A percentile compares a stretch with the other conserved stretches of the same genome.
Conservation (phyloP, 1,140 invertebrate genomes). For the Zeugodacus cucurbitae region DNA sequence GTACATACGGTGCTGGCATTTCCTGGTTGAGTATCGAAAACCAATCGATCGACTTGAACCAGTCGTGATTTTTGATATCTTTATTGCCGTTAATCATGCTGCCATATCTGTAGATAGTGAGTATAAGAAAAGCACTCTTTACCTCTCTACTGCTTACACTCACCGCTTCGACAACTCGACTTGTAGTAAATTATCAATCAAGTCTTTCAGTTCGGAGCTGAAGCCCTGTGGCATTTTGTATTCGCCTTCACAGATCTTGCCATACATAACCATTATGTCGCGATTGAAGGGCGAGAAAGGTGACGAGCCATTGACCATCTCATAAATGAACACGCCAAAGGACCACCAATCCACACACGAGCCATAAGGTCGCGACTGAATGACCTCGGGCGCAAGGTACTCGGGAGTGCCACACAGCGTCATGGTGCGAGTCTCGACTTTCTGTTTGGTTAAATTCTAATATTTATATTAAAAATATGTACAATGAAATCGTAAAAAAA, state of each 20-base stretch:
- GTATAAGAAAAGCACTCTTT: no score
- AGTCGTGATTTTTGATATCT: constrained; percentile 75
- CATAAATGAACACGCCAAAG: constrained; percentile 87
- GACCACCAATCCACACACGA: constrained; percentile 98
- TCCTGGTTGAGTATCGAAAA: constrained; percentile 85
- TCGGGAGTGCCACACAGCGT: constrained; percentile 97
- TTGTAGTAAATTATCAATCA: constrained; percentile 87
- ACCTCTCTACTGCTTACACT: background rate
- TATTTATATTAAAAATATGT: no score
- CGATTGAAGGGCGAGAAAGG: constrained; percentile 80
- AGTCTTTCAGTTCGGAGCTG: constrained; percentile 82
- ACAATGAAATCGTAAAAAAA: background rate
- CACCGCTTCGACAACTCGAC: constrained; percentile 85
- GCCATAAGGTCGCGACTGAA: constrained; percentile 94
- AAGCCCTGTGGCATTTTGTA: constrained; percentile 79
- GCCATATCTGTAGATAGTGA: constrained; percentile 72
- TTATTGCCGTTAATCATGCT: constrained; percentile 84
- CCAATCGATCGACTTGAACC: constrained; percentile 87
- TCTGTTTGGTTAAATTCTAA: constrained; percentile 46
- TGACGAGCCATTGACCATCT: constrained; percentile 84
- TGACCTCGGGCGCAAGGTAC: constrained; percentile 95
- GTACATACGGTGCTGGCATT: constrained; percentile 80
- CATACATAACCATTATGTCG: constrained; percentile 91
- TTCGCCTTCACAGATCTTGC: constrained; percentile 82
- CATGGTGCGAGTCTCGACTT: constrained; percentile 86